Evolutionary conservation across 2,113 vertebrate genomes (phyloP), one percentile per base, ranked within the genome.

Genomic region (Oxyura jamaicensis): DNA sequence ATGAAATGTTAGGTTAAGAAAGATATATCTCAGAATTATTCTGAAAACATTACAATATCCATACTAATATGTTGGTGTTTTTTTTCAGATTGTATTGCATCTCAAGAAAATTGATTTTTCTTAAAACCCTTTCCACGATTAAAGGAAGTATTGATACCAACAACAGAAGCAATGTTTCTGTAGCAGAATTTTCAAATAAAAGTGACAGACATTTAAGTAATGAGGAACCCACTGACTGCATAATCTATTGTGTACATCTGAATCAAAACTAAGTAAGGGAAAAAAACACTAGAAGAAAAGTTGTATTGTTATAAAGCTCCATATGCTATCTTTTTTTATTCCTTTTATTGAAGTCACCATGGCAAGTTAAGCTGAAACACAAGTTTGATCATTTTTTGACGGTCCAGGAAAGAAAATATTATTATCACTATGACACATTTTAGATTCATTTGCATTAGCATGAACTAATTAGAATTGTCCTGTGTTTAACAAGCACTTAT

Each of bases 101-200:
- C n/a, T 86, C 62, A 92, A 80, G 79, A 39, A 91, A 80, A 56
- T 15, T 7, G 21, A 88, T 88, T 31, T 86, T 68, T 56, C 86
- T 80, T 80, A 42, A 39, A 89, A 36, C 5, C 3, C 10, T 58
- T 69, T 63, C 56, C 31, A 56, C 6, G 16, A 86, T 88, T 93
- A 91, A 96, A 82, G 50, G n/a, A 88, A 79, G 31, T 65, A 75
- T 11, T 78, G 83, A 81, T 60, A 92, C 42, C 39, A 91, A 73
- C 14, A 86, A 79, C 14, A 89, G 69, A 76, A 86, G 44, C 28
- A 50, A 56, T 1, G 2, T 58, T 83, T 82, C 73, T 75, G 67
- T 33, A 82, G 60, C 36, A 79, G 46, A 55, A 14, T 84, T 92
- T 86, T 81, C 73, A 79, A 69, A 39, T 66, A 66, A 82, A 87